Evolutionary conservation across 1,140 invertebrate species (phyloP), one percentile per base, ranked within the genome.

Genomic region (Pachyrhynchus sulphureomaculatus): DNA sequence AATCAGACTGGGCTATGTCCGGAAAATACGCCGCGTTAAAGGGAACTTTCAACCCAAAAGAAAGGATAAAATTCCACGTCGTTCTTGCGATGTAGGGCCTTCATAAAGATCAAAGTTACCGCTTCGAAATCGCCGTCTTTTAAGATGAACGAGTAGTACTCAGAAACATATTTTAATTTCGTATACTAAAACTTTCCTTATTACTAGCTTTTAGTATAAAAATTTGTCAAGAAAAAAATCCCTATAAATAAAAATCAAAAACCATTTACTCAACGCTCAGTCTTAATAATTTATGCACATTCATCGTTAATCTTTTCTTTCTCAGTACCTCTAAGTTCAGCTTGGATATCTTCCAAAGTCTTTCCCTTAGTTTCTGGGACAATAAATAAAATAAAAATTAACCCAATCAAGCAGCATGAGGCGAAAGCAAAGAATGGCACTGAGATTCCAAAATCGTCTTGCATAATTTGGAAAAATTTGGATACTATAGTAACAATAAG

Each of bases 311-410:
- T 9, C 21, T 49, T 23, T 21, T 60, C 44, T 36, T 57, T 58
- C 15, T 52, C 13, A 13, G 12, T 20, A n/a, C 72, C 71, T 29
- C 67, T 72, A 13, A 74, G 59, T 55, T 63, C 48, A 36, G 62
- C 33, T 33, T 76, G 75, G 44, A 76, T 76, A 58, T 76, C 73
- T 57, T 86, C 84, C 36, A 92, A 82, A 0, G 86, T 86, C 72
- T 89, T 90, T 9, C 88, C 88, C 76, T 92, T 93, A 0, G 91
- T 94, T 77, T 94, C 92, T 0, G 90, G 90, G n/a, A 92, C 78
- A 34, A 82, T 79, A 2, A 81, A 73, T 9, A 86, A 75, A 36
- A 86, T 82, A 68, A 86, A 91, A 8, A 87, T 56, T 2, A 86
- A 71, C 4, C 87, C 82, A 2, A 86, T 44, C 0, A 84, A 66